Evolutionary conservation across 2,113 vertebrate species (phyloP).

Genomic region (Calyptommatus sinebrachiatus): DNA sequence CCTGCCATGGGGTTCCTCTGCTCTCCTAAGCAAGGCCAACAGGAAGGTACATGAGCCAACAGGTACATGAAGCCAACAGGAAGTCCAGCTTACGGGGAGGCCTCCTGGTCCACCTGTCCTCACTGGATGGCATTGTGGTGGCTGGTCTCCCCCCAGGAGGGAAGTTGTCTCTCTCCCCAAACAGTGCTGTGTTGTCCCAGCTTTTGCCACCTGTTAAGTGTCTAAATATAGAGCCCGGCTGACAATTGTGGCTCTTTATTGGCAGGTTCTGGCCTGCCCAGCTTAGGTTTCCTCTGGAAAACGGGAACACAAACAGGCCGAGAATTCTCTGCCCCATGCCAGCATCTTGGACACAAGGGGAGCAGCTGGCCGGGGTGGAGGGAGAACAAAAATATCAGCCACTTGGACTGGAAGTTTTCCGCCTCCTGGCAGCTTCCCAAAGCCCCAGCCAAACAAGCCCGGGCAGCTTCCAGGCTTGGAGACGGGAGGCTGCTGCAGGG

Average conservation of each 20-base stretch:
- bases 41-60: no score
- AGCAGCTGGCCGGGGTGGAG: slow-evolving; percentile 16
- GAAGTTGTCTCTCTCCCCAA: slow-evolving; percentile 1
- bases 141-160: neutral
- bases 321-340: slow-evolving; percentile 1
- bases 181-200: slow-evolving; percentile 3
- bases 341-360: slow-evolving; percentile 8
- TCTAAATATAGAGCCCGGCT: slow-evolving; percentile 27
- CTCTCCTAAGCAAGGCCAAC: no score
- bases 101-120: neutral
- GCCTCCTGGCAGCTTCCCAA: neutral
- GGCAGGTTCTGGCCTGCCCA: slow-evolving; percentile 11
- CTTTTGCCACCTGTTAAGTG: slow-evolving; percentile 5
- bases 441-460: neutral
- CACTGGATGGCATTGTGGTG: neutral
- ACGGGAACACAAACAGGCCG: slow-evolving; percentile 17
- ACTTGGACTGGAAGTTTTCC: neutral
- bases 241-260: slow-evolving; percentile 23
- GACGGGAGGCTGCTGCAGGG: neutral
- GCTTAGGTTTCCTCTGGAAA: slow-evolving; percentile 30
- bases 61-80: no score
- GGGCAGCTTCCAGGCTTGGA: neutral
- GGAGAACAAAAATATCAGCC: slow-evolving; percentile 14
- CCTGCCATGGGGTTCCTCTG: no score
- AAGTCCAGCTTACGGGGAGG: no score